Percentiles rank a stretch among this genome's conserved stretches.
These are phyloP conservation scores for Globicephala melas DNA, from an alignment of 2,113 vertebrate species.

Conservation along the genomic window DNA sequence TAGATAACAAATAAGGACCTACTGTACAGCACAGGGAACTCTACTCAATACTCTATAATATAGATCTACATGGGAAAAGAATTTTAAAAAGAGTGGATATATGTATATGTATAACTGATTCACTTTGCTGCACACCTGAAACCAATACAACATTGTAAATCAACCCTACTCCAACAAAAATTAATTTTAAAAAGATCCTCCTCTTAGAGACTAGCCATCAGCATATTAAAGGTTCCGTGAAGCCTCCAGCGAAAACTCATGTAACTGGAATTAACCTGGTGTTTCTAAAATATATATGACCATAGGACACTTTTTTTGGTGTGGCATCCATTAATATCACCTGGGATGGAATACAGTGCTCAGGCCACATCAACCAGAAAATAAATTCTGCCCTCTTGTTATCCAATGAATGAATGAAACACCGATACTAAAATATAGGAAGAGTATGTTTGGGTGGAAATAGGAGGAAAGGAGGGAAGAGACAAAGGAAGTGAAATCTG, in stretches of 20 bases:
- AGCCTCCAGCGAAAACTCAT: not conserved
- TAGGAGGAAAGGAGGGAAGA: not conserved
- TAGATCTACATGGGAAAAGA: not conserved
- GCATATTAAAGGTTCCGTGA: not conserved
- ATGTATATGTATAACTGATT: fast-evolving
- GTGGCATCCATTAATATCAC: not conserved
- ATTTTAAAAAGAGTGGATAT: too few relatives aligned
- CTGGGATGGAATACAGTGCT: not conserved
- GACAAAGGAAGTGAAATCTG: not conserved
- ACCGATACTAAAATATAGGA: not conserved
- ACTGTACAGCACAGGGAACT: too few relatives aligned
- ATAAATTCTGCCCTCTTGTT: not conserved
- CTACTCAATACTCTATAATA: too few relatives aligned
- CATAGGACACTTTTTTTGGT: not conserved
- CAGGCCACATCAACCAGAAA: not conserved
- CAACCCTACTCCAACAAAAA: not conserved
- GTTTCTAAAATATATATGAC: not conserved
- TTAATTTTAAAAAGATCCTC: not conserved
- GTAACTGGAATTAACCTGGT: not conserved
- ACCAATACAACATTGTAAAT: not conserved
- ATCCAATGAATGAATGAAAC: not conserved
- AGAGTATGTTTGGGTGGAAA: not conserved
- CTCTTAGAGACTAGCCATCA: not conserved
- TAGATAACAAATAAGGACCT: too few relatives aligned
- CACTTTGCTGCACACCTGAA: not conserved